Evolutionary conservation across 2,888 invertebrate species (phyloP), one percentile per base, ranked within the genome.

Genomic region (Lamproptera curius): DNA sequence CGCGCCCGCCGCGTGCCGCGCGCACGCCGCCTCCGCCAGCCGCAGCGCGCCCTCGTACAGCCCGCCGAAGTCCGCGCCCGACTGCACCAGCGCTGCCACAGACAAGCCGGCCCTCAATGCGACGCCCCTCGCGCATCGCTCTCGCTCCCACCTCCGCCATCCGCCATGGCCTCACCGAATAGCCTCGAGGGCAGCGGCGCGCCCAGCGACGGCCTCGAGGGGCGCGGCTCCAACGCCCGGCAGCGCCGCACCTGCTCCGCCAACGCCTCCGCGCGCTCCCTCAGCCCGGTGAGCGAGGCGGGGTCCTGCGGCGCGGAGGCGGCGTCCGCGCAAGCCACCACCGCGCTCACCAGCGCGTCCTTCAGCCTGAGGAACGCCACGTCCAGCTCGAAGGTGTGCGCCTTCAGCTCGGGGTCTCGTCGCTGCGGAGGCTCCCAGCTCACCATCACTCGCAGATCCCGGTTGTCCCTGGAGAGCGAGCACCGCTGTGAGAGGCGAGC

Each of bases 381-480:
- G 36, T 86, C 85, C 35, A 78, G 78, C 4, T 78, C 75, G 58
- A 73, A 83, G 13, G 77, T 81, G 23, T 70, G 72, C 37, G 62
- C 68, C 63, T 63, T 83, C 13, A 67, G 62, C 5, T 60, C 66
- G 2, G 62, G 67, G 55, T 74, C 88, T 46, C 59, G 76, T 46
- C 65, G 78, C 65, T 65, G 89, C 55, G 86, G 88, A 0, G 92
- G 92, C 61, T 94, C 93, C 91, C 92, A 94, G 58, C 89, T 90
- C 8, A 91, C 85, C 63, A 93, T 91, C 5, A 94, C 92, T 51
- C 89, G 88, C 16, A 95, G 81, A 74, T 96, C 95, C 34, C 95
- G 90, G 79, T 96, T 96, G 80, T 96, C 95, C 39, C 90, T 90
- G 67, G 55, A 69, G 64, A 34, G 6, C 10, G 36, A 26, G 4